Evolutionary conservation across 2,888 invertebrate species (phyloP), one percentile per base, ranked within the genome.

Genomic region (Eristalis tenax): DNA sequence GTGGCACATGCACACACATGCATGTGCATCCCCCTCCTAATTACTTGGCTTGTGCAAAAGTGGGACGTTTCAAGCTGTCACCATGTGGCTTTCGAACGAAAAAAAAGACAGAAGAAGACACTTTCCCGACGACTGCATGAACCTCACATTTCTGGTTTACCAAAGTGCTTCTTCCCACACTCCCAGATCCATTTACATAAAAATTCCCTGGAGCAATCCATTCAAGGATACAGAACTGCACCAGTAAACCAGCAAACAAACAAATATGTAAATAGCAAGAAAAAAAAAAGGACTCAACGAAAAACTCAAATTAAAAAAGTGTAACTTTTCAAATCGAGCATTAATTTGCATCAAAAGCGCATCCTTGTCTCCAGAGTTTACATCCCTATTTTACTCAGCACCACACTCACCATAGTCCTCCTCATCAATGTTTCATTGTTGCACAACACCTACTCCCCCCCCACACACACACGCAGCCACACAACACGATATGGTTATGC

Each of bases 321-420:
- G 35, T 43, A 63, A 64, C 64, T 75, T 57, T 66, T 38, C 38
- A 65, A 75, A 65, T 65, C 74, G 65, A 38, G 18, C 50, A 65
- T 50, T 56, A 22, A 57, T 65, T 75, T 65, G 50, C 56, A 35
- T 65, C 63, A 65, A 64, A 64, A 57, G 22, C 28, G 56, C 43
- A 68, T 68, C 26, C 68, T 38, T 56, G 61, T 75, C 23, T 75
- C 56, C 35, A 23, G 18, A 65, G 75, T 38, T 75, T 65, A 75
- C 64, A 59, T 68, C 15, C 18, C 66, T 59, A 50, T n/a, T 50
- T 50, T 50, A 50, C 50, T n/a, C 8, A 8, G 50, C 50, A 50
- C n/a, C 50, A 50, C 50, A 4, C 6, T 1, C 50, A 0, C 40
- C n/a, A 15, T 38, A 8, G 15, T 13, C 18, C n/a, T 6, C 74